Evolutionary conservation across 2,888 invertebrate genomes (phyloP).

Genomic region (Tetropium fuscum): DNA sequence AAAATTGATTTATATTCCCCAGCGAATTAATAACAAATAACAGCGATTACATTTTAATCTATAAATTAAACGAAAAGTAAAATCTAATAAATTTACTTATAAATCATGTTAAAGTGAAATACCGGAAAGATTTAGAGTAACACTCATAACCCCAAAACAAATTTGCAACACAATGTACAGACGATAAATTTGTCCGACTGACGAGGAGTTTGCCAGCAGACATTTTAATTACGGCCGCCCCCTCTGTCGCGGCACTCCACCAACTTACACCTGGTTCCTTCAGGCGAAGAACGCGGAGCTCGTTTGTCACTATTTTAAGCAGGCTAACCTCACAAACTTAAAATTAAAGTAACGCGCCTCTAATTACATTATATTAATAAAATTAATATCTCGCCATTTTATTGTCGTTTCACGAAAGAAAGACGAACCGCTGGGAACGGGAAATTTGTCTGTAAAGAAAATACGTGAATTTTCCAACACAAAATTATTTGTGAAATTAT

Average conservation of each 20-base stretch:
- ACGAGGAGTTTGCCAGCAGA: constrained; percentile 61
- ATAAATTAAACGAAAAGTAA: constrained; percentile 31
- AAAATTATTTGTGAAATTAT: no score
- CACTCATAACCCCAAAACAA: constrained; percentile 62
- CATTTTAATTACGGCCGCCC: constrained; percentile 64
- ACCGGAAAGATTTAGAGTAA: constrained; percentile 56
- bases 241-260: constrained; percentile 46
- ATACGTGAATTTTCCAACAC: no score
- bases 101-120: constrained; percentile 49
- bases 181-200: constrained; percentile 63
- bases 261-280: constrained; percentile 54
- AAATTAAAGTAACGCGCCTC: constrained; percentile 46
- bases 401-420: constrained; percentile 29
- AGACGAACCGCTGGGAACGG: neutral
- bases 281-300: constrained; percentile 38
- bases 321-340: constrained; percentile 44
- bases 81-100: constrained; percentile 30
- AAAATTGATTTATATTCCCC: constrained; percentile 28
- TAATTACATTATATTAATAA: constrained; percentile 60
- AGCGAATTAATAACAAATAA: constrained; percentile 30
- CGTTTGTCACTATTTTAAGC: constrained; percentile 48
- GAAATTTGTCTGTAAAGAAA: neutral
- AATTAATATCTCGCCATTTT: constrained; percentile 45
- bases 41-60: constrained; percentile 29
- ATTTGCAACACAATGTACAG: constrained; percentile 61